These are phyloP conservation scores for Nansenia antarctica DNA, from an alignment of 2,113 vertebrate species.

Conservation along the genomic window DNA sequence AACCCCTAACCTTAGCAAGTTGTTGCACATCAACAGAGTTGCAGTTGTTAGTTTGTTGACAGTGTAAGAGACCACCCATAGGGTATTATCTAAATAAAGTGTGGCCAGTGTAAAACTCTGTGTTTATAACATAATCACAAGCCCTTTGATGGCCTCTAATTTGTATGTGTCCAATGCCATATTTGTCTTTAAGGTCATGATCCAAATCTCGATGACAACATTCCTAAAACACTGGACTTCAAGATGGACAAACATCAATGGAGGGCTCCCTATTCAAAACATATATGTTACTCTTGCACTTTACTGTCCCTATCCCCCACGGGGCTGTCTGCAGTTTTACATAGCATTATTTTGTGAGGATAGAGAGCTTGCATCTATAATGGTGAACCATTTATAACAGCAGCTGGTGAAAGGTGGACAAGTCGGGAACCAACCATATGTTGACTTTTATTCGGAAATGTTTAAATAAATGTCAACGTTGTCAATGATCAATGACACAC, in stretches of 20 bases:
- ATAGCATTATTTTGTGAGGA: constrained; percentile 42
- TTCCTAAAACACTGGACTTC: neutral
- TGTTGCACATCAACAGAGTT: no score
- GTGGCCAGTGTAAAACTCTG: neutral
- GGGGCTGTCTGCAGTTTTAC: constrained; percentile 47
- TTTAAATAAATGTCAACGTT: no score
- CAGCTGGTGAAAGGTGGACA: no score
- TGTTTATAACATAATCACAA: neutral
- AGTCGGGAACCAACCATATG: no score
- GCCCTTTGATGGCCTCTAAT: constrained; percentile 28
- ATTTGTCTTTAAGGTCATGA: constrained; percentile 16
- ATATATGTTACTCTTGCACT: neutral
- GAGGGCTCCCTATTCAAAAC: neutral
- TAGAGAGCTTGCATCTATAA: constrained; percentile 21
- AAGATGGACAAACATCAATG: neutral
- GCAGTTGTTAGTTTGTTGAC: no score
- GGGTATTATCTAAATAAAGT: neutral
- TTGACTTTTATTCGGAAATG: no score
- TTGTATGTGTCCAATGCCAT: neutral
- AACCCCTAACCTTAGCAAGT: no score
- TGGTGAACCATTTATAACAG: no score
- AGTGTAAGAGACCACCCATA: no score
- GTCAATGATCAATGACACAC: no score
- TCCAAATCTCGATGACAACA: constrained; percentile 35
- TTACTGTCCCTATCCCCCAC: constrained; percentile 29